A percentile compares a stretch with the other conserved stretches of the same genome.
Conservation (phyloP, 2,888 invertebrate species). For the Lathronympha strigana region DNA sequence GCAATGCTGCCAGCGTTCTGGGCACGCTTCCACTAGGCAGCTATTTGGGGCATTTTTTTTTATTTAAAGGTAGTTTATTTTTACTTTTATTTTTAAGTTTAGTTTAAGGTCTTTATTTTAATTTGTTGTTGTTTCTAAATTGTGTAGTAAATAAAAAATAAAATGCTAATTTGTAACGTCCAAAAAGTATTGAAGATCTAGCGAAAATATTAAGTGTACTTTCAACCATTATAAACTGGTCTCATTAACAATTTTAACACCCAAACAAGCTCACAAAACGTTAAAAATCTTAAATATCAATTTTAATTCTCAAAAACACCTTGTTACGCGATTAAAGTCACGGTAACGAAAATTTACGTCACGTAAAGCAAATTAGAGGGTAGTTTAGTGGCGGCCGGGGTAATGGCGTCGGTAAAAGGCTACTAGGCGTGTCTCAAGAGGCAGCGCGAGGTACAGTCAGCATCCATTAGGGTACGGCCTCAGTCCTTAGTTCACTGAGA, state of each 20-base stretch:
- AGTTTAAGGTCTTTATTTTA: too few relatives aligned
- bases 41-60: too few relatives aligned
- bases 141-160: too few relatives aligned
- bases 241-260: neutral
- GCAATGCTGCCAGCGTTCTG: too few relatives aligned
- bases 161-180: too few relatives aligned
- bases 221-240: neutral
- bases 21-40: too few relatives aligned
- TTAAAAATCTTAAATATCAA: constrained; percentile 2
- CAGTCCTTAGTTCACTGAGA: too few relatives aligned
- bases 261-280: neutral
- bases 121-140: too few relatives aligned
- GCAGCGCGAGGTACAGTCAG: neutral
- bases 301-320: neutral
- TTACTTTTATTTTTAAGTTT: too few relatives aligned
- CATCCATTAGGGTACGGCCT: neutral
- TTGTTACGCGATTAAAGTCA: neutral
- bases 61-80: too few relatives aligned
- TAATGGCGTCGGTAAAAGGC: constrained; percentile 12
- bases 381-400: constrained; percentile 2
- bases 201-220: too few relatives aligned
- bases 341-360: constrained; percentile 2
- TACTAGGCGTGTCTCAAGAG: constrained; percentile 33
- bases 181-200: too few relatives aligned
- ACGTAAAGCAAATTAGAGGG: constrained; percentile 14